Conservation (phyloP, 2,113 vertebrate genomes). For the Pontoporia blainvillei region DNA sequence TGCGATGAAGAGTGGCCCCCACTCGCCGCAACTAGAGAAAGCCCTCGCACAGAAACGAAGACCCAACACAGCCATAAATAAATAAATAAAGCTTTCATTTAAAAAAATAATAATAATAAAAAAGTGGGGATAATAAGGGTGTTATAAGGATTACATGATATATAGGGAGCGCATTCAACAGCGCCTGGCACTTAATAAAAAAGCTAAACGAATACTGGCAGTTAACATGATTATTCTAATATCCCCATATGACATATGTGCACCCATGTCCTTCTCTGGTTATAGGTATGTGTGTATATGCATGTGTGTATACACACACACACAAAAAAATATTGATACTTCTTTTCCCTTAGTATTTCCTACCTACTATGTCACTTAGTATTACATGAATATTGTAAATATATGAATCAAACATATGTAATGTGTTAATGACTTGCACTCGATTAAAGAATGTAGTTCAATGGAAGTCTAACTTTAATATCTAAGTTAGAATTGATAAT, state of each 20-base stretch:
- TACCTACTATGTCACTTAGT: constrained; percentile 76
- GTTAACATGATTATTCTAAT: background rate
- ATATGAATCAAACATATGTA: constrained; percentile 69
- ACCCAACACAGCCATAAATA: too few relatives aligned
- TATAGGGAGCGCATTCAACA: background rate
- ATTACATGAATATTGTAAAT: constrained; percentile 78
- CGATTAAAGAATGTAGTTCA: constrained; percentile 77
- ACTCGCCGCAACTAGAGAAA: too few relatives aligned
- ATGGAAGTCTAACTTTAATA: constrained; percentile 75
- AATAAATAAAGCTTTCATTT: too few relatives aligned
- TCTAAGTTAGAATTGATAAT: constrained; percentile 77
- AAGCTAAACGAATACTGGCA: background rate
- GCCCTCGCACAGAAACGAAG: too few relatives aligned
- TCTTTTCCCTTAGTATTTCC: constrained; percentile 67
- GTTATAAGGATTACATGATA: background rate
- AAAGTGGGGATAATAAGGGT: background rate
- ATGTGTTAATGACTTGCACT: constrained; percentile 74
- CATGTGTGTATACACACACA: background rate
- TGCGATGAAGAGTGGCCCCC: too few relatives aligned
- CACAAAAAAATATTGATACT: background rate
- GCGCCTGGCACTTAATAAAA: background rate
- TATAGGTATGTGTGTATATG: background rate
- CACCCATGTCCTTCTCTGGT: background rate
- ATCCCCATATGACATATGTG: background rate
- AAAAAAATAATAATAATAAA: too few relatives aligned